Percentiles rank a stretch among this genome's conserved stretches.
These are phyloP conservation scores for Hydropsyche betteni DNA, from an alignment of 2,888 invertebrate genomes.

Conservation along the genomic window DNA sequence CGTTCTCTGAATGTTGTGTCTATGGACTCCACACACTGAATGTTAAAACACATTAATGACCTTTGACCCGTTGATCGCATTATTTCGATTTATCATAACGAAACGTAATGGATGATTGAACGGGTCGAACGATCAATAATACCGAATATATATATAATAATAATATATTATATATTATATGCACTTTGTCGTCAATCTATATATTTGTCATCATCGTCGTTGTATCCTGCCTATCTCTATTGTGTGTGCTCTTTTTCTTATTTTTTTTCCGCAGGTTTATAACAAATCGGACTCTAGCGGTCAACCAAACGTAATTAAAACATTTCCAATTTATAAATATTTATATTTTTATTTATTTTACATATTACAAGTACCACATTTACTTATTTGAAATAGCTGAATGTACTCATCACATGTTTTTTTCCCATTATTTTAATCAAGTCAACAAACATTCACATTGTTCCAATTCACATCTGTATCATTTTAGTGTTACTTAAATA, in stretches of 20 bases:
- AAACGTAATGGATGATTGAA: not conserved
- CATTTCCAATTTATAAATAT: constrained; percentile 35
- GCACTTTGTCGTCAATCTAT: constrained; percentile 27
- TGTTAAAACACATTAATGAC: constrained; percentile 18
- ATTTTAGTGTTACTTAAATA: too few relatives aligned
- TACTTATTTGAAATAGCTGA: constrained; percentile 2
- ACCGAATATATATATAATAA: not conserved
- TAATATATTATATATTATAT: not conserved
- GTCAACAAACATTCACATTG: constrained; percentile 21
- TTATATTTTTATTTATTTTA: constrained; percentile 13
- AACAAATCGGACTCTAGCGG: constrained; percentile 68
- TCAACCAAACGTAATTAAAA: constrained; percentile 67
- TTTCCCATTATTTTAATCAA: not conserved
- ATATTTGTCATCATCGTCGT: constrained; percentile 33
- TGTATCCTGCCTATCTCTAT: constrained; percentile 56
- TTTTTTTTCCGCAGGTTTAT: constrained; percentile 63
- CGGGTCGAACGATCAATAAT: too few relatives aligned
- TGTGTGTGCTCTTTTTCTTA: constrained; percentile 52
- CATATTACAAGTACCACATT: constrained; percentile 1
- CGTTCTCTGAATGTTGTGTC: constrained; percentile 35
- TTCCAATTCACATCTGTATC: not conserved
- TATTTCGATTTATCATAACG: not conserved
- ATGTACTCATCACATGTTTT: constrained; percentile 27
- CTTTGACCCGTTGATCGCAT: constrained; percentile 11
- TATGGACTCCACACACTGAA: constrained; percentile 38